Conservation (phyloP, 1,140 invertebrate genomes). For the Calephelis virginiensis region DNA sequence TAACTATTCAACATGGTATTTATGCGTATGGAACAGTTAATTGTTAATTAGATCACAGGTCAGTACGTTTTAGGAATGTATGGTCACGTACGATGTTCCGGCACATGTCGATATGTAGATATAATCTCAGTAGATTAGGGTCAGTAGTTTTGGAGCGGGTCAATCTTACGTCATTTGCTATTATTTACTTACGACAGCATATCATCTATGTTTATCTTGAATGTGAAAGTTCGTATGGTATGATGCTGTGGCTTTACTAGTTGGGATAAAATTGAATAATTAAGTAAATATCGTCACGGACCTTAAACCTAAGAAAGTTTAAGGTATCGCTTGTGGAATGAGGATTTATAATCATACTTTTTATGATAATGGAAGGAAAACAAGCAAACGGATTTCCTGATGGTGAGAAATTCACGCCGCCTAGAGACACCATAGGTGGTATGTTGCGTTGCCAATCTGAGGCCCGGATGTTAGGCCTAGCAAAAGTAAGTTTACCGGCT, state of each 20-base stretch:
- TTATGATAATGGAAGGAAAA: too few species aligned
- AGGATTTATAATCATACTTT: too few species aligned
- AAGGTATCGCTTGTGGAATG: too few species aligned
- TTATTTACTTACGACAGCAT: constrained; percentile 13
- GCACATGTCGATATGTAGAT: constrained; percentile 13
- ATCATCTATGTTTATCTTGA: background rate
- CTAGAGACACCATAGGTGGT: too few species aligned
- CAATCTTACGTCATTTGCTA: constrained; percentile 15
- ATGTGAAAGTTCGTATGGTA: constrained; percentile 3
- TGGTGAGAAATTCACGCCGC: too few species aligned
- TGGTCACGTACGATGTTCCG: constrained; percentile 1
- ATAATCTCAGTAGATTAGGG: constrained; percentile 12
- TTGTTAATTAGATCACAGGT: background rate
- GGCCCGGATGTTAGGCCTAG: too few species aligned
- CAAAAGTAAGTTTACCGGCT: too few species aligned
- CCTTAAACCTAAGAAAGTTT: too few species aligned
- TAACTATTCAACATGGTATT: background rate
- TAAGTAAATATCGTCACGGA: background rate
- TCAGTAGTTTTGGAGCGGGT: constrained; percentile 12
- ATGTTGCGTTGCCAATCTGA: too few species aligned
- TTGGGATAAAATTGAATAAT: background rate
- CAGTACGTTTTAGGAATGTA: constrained; percentile 3
- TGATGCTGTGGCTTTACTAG: background rate
- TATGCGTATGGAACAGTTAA: background rate
- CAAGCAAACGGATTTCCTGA: too few species aligned